Percentiles rank a stretch among this genome's conserved stretches.
Conservation (phyloP, 1,140 invertebrate species). For the silkworm (Bombyx mori) region DNA sequence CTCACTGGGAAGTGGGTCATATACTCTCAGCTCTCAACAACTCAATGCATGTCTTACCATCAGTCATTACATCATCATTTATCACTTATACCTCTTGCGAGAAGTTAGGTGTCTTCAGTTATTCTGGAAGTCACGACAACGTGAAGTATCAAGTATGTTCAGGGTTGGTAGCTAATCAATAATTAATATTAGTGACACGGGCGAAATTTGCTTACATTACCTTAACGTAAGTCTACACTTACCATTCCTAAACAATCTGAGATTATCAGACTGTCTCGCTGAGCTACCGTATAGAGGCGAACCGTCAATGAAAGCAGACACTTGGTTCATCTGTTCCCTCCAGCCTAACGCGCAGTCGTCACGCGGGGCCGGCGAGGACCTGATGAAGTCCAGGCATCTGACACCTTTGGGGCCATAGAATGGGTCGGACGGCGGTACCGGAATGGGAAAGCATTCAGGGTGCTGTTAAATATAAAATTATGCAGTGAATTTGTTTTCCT, state of each 20-base stretch:
- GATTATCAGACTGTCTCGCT: conserved; percentile 79
- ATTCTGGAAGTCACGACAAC: no score
- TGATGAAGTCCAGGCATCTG: conserved; percentile 81
- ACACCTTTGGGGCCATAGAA: conserved; percentile 80
- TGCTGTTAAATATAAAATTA: conserved; percentile 68
- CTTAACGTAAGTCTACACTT: conserved; percentile 9
- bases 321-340: conserved; percentile 83
- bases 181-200: no score
- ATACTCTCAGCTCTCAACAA: no score
- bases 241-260: conserved; percentile 81
- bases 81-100: no score
- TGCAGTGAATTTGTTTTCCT: background rate
- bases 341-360: conserved; percentile 80
- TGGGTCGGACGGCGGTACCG: conserved; percentile 78
- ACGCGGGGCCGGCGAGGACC: conserved; percentile 79
- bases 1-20: no score
- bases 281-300: conserved; percentile 94
- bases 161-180: no score
- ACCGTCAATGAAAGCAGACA: conserved; percentile 92
- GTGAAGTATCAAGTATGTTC: no score
- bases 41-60: no score
- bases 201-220: no score
- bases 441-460: conserved; percentile 87
- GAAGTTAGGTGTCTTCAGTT: no score
- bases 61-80: no score